phyloP scores from a whole-genome alignment of 2,113 vertebrate genomes.

The Tachysurus fulvidraco region DNA sequence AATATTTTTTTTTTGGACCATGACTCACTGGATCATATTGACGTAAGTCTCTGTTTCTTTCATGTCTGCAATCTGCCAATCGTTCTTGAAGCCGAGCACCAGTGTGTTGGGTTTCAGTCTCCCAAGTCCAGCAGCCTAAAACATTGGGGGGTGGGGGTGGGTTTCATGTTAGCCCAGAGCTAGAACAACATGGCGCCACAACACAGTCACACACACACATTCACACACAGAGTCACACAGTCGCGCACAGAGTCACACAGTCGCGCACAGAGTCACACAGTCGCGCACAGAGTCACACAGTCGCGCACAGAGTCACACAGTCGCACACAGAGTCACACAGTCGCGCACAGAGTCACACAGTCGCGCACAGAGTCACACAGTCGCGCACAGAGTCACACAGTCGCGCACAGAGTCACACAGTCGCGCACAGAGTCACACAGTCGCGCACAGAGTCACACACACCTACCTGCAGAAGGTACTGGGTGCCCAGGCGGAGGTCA shows the following conservation, averaged over 20 bases:
- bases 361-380: too few relatives aligned
- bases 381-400: too few relatives aligned
- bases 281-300: too few relatives aligned
- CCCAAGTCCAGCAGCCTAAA: constrained; percentile 90
- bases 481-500: constrained; percentile 89
- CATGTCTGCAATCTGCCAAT: constrained; percentile 90
- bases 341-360: too few relatives aligned
- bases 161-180: constrained; percentile 50
- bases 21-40: constrained; percentile 93
- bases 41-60: constrained; percentile 95
- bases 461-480: constrained; percentile 91
- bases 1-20: too few relatives aligned
- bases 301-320: background rate
- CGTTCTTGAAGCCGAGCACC: constrained; percentile 95
- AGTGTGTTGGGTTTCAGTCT: constrained; percentile 93
- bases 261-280: too few relatives aligned
- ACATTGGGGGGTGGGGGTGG: too few relatives aligned
- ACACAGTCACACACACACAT: background rate
- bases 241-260: too few relatives aligned
- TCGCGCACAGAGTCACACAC: too few relatives aligned
- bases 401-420: too few relatives aligned
- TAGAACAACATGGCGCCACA: background rate
- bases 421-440: too few relatives aligned
- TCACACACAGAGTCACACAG: background rate
- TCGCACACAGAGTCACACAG: background rate